Conservation (phyloP, 2,888 invertebrate genomes). For the Drosophila melanocephala region DNA sequence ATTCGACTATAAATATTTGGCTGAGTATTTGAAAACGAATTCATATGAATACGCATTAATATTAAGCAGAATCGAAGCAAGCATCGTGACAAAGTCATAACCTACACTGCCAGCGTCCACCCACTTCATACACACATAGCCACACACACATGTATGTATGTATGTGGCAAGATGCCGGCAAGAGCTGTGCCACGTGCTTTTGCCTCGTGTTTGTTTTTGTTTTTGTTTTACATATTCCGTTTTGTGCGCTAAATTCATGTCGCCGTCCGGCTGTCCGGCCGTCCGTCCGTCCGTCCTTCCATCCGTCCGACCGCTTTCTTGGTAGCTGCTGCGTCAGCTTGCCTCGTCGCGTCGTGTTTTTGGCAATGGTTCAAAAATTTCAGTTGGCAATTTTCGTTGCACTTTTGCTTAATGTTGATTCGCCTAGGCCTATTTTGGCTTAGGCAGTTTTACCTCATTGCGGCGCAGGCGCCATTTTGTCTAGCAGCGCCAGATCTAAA, state of each 20-base stretch:
- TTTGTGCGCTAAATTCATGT: slow-evolving; percentile 44
- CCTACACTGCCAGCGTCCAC: neutral
- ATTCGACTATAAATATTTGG: neutral
- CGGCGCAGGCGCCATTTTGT: slow-evolving; percentile 73
- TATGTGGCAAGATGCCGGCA: slow-evolving; percentile 43
- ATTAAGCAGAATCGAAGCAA: slow-evolving; percentile 4
- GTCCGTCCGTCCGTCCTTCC: slow-evolving; percentile 21
- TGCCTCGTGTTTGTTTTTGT: slow-evolving; percentile 54
- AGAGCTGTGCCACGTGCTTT: slow-evolving; percentile 58
- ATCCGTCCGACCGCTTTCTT: neutral
- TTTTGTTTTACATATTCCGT: slow-evolving; percentile 62
- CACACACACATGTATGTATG: neutral
- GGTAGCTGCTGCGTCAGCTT: slow-evolving; percentile 35
- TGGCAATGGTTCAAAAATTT: slow-evolving; percentile 64
- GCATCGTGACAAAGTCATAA: slow-evolving; percentile 21
- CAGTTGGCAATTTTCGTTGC: slow-evolving; percentile 63
- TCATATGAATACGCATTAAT: neutral
- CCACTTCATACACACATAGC: neutral
- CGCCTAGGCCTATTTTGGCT: slow-evolving; percentile 73
- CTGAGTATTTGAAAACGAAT: neutral
- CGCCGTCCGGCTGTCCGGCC: slow-evolving; percentile 19
- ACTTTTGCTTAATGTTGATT: slow-evolving; percentile 74
- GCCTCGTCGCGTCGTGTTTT: slow-evolving; percentile 58
- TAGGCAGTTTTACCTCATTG: slow-evolving; percentile 40
- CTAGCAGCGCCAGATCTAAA: slow-evolving; percentile 17